phyloP scores from a whole-genome alignment of 92 coral and sea anemone genomes.

The Epizoanthus rinbou region DNA sequence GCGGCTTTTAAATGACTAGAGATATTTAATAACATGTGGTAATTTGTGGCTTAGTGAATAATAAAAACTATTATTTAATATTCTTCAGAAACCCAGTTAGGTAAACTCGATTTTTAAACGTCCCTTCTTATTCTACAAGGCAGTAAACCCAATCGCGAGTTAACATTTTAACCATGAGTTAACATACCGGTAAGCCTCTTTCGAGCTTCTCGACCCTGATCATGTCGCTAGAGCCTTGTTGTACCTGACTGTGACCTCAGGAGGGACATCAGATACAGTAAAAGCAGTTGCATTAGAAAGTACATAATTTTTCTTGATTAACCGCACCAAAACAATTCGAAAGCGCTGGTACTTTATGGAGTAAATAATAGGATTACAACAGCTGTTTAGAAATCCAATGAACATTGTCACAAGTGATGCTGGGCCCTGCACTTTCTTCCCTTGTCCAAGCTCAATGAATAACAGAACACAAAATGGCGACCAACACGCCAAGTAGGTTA shows the following conservation, averaged over 20 bases:
- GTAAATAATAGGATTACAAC: slow-evolving; percentile 83
- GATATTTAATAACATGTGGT: too few relatives aligned
- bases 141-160: too few relatives aligned
- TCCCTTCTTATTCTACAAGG: too few relatives aligned
- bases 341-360: slow-evolving; percentile 74
- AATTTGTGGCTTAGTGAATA: too few relatives aligned
- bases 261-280: background rate
- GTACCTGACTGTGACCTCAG: background rate
- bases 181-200: too few relatives aligned
- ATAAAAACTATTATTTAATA: too few relatives aligned
- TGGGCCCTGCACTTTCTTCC: slow-evolving; percentile 54
- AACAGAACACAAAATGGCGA: slow-evolving; percentile 85
- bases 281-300: background rate
- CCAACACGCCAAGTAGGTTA: slow-evolving; percentile 80
- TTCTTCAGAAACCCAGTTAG: too few relatives aligned
- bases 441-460: slow-evolving; percentile 72
- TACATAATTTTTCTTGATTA: slow-evolving; percentile 36
- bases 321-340: slow-evolving; percentile 52
- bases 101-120: too few relatives aligned
- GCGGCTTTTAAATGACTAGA: too few relatives aligned
- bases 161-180: too few relatives aligned
- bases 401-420: slow-evolving; percentile 72
- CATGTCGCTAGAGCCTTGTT: background rate
- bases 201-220: too few relatives aligned
- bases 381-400: slow-evolving; percentile 75